Evolutionary conservation across 2,888 invertebrate species (phyloP), one percentile per base, ranked within the genome.

Genomic region (Thysanoteuthis rhombus): DNA sequence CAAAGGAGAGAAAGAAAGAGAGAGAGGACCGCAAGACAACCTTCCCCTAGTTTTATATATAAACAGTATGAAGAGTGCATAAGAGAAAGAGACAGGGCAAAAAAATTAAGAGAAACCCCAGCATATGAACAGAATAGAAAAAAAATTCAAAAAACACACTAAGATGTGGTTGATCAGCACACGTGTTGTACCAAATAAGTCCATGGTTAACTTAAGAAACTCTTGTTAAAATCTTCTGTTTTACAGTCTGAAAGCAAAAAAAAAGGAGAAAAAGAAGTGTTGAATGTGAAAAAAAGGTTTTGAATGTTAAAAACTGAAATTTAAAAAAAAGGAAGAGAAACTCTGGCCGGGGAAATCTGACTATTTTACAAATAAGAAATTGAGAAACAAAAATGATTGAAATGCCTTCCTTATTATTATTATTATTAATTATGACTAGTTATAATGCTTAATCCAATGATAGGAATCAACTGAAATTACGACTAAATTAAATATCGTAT

Each of bases 211-310:
- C 92, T 92, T 92, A 32, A 12, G 36, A 40, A 45, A 40, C 28
- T 28, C 39, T 90, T 90, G 90, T 90, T 90, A 36, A 28, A 28
- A 38, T 38, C 28, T 42, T 92, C 40, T n/a, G 42, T 92, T n/a
- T 45, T 45, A 92, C 28, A 28, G 40, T 25, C 92, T 92, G 92
- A 92, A 92, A 92, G 32, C 92, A 92, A 92, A 45, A 39, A 42
- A 92, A 32, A 92, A 75, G 75, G 12, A 75, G n/a, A n/a, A 75
- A 75, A 75, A 36, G 16, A 75, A 75, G n/a, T 75, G 75, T n/a
- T n/a, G 75, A 36, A 75, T 32, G 75, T 36, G 36, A n/a, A 75
- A 75, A 75, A 75, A 75, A 22, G 1, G 6, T 5, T 25, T 25
- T 25, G 22, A 52, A 52, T 52, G 25, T 52, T 52, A 52, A 52